Base-by-base conservation (phyloP, 92 coral and sea anemone species). In the Hydrozoanthus gracilis region DNA sequence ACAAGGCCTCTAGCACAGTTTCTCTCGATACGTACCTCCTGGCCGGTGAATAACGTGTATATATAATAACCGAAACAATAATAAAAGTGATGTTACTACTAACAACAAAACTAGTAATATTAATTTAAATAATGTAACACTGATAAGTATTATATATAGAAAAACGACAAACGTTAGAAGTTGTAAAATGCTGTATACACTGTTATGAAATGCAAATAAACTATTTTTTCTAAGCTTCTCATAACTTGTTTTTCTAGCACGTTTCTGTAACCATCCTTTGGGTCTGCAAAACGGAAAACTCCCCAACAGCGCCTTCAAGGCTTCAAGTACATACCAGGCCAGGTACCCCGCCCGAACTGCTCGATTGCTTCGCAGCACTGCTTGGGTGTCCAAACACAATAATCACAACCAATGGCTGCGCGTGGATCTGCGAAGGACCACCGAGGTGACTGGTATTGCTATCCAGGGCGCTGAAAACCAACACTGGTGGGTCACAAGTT, bases 401-500 rank as follows among this genome's bases (percentile, higher is more conserved):
- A 87, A 89, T 62, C 82, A 84, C 51, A 73, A 67, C 46, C 88
- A 86, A 6, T 89, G 91, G 91, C 54, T 89, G 9, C 46, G 82
- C 17, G 58, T 89, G 14, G 93, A 92, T 75, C 85, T 92, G 71
- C 76, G 92, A 44, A 79, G 77, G 49, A 64, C 88, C 3, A 90
- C 77, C 74, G 90, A 83, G 67, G 88, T 92, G 65, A 73, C 89
- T 45, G 89, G 88, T 71, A 78, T 92, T 35, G 91, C 91, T 8
- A 90, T 90, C 47, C 93, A 90, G 82, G 86, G 93, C 8, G 77
- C 88, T 3, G 71, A 73, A 4, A 62, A 79, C 44, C 71, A 64
- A 13, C 48, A 87, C 47, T 90, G 88, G 82, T 90, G 93, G 93
- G 91, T 90, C 46, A 84, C 87, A 17, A 82, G 85, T 3, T 90